Base-by-base conservation (phyloP, 2,797 vertebrate species). In the Malurus splendens region DNA sequence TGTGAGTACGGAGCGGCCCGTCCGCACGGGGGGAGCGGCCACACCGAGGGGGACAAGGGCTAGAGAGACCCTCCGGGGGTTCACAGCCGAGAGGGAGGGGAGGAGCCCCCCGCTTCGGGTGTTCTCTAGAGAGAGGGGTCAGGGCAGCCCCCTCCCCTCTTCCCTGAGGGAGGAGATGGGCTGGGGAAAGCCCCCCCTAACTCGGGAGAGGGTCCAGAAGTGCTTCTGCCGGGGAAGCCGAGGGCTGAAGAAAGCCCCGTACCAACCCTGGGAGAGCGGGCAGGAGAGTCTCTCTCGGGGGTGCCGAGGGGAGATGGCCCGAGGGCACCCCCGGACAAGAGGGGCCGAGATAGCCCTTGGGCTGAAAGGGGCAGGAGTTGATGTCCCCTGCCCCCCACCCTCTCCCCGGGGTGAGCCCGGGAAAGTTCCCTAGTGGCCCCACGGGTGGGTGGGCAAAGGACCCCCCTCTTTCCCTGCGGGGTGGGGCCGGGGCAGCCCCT, bases 1-100 rank as follows among this genome's bases (percentile, higher is more conserved):
- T 65, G 93, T 93, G 85, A 94, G 93, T 94, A 86, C 39, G 30
- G 70, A 24, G 18, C 51, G 33, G 32, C 32, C 7, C 32, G 32
- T 32, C 32, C 32, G 32, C 32, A 32, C 32, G 32, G 32, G 32
- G 32, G 30, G 70, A 24, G 18, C 18, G 4, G 45, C 11, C 24
- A 1, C 33, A 8, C 17, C 19, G 89, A 19, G 12, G 18, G 55
- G 55, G 9, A 41, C 38, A 14, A 20, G 64, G 30, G 28, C n/a
- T 6, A 14, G 10, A 6, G 30, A 10, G 7, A 36, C 9, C 9
- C 18, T 14, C 12, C 5, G 24, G 23, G 33, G 23, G 3, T 4
- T 19, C 23, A 2, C n/a, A 7, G 23, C n/a, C 42, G 13, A 23
- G 14, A 27, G 25, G 23, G 23, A 9, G 1, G 2, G 12, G 27